Evolutionary conservation across 2,797 vertebrate genomes (phyloP), one percentile per base, ranked within the genome.

Genomic region (Siniperca obscura): DNA sequence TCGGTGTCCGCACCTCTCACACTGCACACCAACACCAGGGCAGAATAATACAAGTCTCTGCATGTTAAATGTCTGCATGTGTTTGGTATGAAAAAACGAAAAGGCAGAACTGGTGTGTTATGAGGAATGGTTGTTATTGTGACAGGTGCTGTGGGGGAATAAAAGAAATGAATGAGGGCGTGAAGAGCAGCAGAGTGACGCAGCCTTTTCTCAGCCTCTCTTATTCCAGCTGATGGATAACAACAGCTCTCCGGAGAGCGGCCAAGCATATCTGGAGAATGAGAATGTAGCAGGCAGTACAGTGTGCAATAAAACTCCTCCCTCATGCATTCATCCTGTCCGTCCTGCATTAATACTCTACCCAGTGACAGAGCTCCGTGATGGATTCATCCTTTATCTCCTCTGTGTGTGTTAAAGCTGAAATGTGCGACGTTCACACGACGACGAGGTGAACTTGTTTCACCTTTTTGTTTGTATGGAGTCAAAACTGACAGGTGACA

Each of bases 121-220:
- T 34, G 76, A 71, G 42, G 55, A 22, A 50, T 36, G 75, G 42
- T 40, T 72, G 67, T 16, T 14, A 1, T 61, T 70, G 12, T 62
- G 72, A 62, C 36, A 14, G 67, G 9, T 0, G 44, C 75, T 64
- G 38, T 8, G 14, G 53, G 60, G 34, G 66, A 44, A 70, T 56
- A 17, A 66, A 52, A 75, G 59, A n/a, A 71, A 64, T 19, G 21
- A 25, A 70, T 61, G 57, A 74, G 4, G 34, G 25, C 11, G 40
- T 59, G 74, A 62, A 10, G 71, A 80, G 16, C 40, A 67, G 64
- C 75, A 27, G 19, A 46, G 75, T 74, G 79, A 82, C 12, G 19
- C 79, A 69, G 75, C 42, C 74, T 72, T 74, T 77, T 53, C 70
- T 55, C 80, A 66, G 77, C 68, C 21, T 30, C n/a, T 57, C 71